Base-by-base conservation (phyloP, 2,113 vertebrate species). In the Meleagris gallopavo region DNA sequence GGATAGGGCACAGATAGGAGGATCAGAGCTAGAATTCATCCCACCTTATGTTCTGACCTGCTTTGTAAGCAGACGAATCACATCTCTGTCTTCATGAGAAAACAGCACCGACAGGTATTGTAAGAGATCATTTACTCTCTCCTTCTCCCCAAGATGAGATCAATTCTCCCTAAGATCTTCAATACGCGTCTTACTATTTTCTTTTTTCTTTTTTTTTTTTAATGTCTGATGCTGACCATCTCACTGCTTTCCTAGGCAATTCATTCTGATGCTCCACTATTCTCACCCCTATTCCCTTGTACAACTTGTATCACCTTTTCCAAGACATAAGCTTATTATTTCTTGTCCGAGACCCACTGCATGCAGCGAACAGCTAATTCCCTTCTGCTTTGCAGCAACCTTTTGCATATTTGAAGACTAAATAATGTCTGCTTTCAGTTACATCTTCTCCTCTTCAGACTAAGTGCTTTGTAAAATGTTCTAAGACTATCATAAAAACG, bases 301-400 rank as follows among this genome's bases (percentile, higher is more conserved):
- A 41, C 57, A 12, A 83, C 89, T 91, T 83, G 45, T 46, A 1
- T 13, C 1, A 1, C 69, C 52, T 48, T 64, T 91, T 78, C 79
- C 86, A 86, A 74, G 75, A 34, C 36, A 22, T 89, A 91, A 91
- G 72, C 94, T 96, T 88, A 60, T 94, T 95, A 95, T 83, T 96
- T 75, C 88, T 75, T 45, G 19, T 83, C 83, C 73, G 24, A 46
- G 69, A 32, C 83, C 45, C 13, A 6, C 60, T 32, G 83, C 52
- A 40, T 2, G 65, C 86, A 88, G 83, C 82, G 88, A 81, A 71
- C 60, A 88, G 43, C 83, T 90, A 88, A 93, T 86, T 86, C 86
- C 85, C 83, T 83, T 77, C 52, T 25, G 69, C 83, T 95, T 71
- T 81, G 61, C 86, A 60, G 80, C 91, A 92, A 81, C 57, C 73